Evolutionary conservation across 2,797 vertebrate genomes (phyloP).

Genomic region (Momotus momota): DNA sequence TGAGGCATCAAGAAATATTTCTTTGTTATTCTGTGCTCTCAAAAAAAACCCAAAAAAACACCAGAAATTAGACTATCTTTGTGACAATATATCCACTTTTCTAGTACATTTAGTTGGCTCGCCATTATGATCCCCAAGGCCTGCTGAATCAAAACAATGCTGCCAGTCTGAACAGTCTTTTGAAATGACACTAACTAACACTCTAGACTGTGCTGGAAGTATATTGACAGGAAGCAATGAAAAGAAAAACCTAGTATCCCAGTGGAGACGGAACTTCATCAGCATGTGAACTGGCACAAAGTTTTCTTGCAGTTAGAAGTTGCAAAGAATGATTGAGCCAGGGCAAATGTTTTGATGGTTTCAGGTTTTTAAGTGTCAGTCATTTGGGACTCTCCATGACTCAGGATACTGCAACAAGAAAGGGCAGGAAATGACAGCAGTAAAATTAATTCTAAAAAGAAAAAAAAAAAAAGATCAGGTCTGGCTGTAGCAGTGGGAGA

Average conservation of each 20-base stretch:
- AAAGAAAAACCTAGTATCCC: not conserved
- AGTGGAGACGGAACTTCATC: not conserved
- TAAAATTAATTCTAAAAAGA: not conserved
- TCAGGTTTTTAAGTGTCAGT: not conserved
- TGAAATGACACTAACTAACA: not conserved
- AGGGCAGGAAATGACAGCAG: not conserved
- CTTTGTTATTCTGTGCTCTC: not conserved
- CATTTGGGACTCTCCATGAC: not conserved
- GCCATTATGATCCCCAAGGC: not conserved
- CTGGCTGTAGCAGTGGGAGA: not conserved
- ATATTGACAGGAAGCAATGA: not conserved
- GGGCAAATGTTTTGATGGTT: not conserved
- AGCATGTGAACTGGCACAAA: not conserved
- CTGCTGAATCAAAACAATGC: not conserved
- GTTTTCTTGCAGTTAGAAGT: not conserved
- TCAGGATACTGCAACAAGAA: not conserved
- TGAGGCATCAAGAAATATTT: not conserved
- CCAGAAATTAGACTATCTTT: not conserved
- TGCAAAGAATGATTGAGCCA: not conserved
- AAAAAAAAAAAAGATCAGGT: not conserved
- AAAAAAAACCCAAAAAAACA: not conserved
- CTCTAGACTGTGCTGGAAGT: not conserved
- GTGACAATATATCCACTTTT: not conserved
- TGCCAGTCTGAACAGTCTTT: not conserved
- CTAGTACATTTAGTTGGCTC: not conserved